Evolutionary conservation across 2,113 vertebrate genomes (phyloP).

Genomic region (Oreochromis spilurus): DNA sequence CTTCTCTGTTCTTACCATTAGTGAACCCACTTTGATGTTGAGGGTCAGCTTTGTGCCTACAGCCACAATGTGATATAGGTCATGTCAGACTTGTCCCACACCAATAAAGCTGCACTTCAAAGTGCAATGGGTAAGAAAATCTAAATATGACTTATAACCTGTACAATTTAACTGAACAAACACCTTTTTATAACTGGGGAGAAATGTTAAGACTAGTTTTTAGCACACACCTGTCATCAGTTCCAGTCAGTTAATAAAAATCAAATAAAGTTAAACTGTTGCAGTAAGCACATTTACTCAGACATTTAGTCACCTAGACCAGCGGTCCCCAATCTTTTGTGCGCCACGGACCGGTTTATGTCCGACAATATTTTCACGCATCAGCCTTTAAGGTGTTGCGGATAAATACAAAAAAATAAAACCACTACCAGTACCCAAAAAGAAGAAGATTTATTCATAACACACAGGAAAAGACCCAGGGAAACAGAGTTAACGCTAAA

Average conservation of each 20-base stretch:
- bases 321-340: background rate
- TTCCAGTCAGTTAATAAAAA: background rate
- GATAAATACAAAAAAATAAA: background rate
- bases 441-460: background rate
- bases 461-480: background rate
- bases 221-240: background rate
- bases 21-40: background rate
- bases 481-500: background rate
- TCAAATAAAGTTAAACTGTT: background rate
- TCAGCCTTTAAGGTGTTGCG: fast-evolving
- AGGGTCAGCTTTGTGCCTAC: background rate
- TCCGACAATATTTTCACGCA: background rate
- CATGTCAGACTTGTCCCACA: background rate
- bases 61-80: background rate
- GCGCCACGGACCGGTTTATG: fast-evolving
- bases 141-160: background rate
- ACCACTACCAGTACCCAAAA: background rate
- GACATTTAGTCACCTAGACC: background rate
- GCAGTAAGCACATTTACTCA: background rate
- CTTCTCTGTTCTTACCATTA: background rate
- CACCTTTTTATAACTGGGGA: background rate
- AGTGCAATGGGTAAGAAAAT: background rate
- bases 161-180: background rate
- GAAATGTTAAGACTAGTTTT: background rate
- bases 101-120: background rate